Percentiles rank a stretch among this genome's conserved stretches.
Conservation (phyloP, 2,888 invertebrate genomes). For the Drosophila nigritarsus region DNA sequence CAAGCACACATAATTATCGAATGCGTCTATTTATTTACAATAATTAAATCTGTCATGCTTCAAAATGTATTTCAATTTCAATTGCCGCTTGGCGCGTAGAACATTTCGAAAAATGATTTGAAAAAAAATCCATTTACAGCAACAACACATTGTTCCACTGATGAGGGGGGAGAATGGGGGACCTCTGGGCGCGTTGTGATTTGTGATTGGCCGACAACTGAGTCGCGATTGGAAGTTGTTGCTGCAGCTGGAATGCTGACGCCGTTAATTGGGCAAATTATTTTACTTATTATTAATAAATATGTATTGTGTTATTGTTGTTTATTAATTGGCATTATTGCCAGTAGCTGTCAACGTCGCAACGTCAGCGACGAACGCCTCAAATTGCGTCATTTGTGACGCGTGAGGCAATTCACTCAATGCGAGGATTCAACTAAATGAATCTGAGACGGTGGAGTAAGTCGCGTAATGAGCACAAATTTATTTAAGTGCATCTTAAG, state of each 20-base stretch:
- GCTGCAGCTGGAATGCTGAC: constrained; percentile 64
- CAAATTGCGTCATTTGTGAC: constrained; percentile 73
- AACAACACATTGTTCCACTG: constrained; percentile 12
- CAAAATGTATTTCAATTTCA: constrained; percentile 60
- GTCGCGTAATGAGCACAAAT: constrained; percentile 24
- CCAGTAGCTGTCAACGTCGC: constrained; percentile 30
- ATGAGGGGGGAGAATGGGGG: not conserved
- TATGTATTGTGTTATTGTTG: constrained; percentile 70
- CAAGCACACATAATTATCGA: constrained; percentile 58
- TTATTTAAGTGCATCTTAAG: constrained; percentile 5
- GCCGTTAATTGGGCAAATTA: constrained; percentile 77
- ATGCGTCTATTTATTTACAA: constrained; percentile 56
- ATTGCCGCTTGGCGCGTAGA: constrained; percentile 31
- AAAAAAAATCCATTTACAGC: constrained; percentile 26
- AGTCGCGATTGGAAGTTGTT: constrained; percentile 27
- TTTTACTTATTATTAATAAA: constrained; percentile 79
- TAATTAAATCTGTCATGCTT: constrained; percentile 75
- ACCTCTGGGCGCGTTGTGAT: constrained; percentile 43
- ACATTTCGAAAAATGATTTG: constrained; percentile 32
- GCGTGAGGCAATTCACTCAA: constrained; percentile 47
- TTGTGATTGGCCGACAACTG: constrained; percentile 51
- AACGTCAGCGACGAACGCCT: constrained; percentile 17
- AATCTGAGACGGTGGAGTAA: constrained; percentile 3
- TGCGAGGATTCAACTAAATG: constrained; percentile 2
- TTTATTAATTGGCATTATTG: constrained; percentile 78